A percentile compares a stretch with the other conserved stretches of the same genome.
phyloP scores from a whole-genome alignment of 2,888 invertebrate species.

The Pecten maximus region DNA sequence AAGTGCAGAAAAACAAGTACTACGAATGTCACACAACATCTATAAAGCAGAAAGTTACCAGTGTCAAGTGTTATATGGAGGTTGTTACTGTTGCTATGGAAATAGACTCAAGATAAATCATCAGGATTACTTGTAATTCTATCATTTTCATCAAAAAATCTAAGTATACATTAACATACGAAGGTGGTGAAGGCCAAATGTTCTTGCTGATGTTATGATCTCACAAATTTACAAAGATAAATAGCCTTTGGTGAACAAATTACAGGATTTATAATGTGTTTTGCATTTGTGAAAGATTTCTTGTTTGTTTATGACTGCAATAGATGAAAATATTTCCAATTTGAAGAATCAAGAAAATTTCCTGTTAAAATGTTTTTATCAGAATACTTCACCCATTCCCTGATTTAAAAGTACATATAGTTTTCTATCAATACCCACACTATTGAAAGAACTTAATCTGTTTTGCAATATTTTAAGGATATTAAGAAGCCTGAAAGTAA shows the following conservation, averaged over 20 bases:
- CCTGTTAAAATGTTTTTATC: too few species aligned
- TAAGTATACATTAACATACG: neutral
- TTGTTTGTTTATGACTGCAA: neutral
- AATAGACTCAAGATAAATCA: neutral
- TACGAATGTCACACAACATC: neutral
- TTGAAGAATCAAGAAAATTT: too few species aligned
- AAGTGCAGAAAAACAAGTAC: slow-evolving; percentile 10
- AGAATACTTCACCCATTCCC: too few species aligned
- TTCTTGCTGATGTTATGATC: too few species aligned
- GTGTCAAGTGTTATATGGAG: neutral
- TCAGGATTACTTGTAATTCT: neutral
- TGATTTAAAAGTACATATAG: too few species aligned
- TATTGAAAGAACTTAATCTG: too few species aligned
- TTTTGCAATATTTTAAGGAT: too few species aligned
- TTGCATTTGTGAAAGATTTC: neutral
- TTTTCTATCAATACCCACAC: too few species aligned
- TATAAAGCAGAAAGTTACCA: neutral
- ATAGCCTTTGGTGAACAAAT: neutral
- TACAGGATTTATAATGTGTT: neutral
- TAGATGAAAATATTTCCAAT: too few species aligned
- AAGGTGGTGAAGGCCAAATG: too few species aligned
- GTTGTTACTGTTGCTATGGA: neutral
- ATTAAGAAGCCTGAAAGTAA: too few species aligned
- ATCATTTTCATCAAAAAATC: neutral
- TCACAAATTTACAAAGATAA: neutral